Base-by-base conservation (phyloP, 2,113 vertebrate species). In the Eolophus roseicapilla region DNA sequence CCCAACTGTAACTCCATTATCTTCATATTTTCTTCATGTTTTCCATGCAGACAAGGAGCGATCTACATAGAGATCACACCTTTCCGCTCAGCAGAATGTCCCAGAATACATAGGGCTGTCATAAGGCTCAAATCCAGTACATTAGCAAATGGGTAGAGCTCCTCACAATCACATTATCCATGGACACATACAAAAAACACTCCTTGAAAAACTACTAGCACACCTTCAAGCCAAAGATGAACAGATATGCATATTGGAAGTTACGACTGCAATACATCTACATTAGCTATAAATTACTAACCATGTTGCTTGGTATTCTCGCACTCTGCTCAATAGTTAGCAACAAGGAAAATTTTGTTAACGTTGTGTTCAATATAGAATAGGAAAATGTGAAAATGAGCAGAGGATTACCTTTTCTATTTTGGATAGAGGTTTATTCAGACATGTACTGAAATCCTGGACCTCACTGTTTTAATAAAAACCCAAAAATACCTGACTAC, bases 1-100 rank as follows among this genome's bases (percentile, higher is more conserved):
- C 50, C 47, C 21, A 81, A 17, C 16, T 17, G 35, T 7, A 78
- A 37, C 18, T 53, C 28, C 16, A 52, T 71, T 49, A 49, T 28
- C 31, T 52, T 68, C 10, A 1, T 28, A 11, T 52, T 90, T 60
- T 50, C 35, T 77, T 60, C 29, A 21, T 17, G 5, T 79, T 50
- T 86, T 35, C 47, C 13, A 11, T 11, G 6, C 37, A 52, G 47
- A 37, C 2, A 29, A 64, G 2, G 10, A 35, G 13, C 0, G 0
- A 53, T 25, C 23, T 25, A 27, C 1, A 0, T 29, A 10, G 31
- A 41, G 3, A 63, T 24, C 43, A 41, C 27, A 20, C 5, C 59
- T 5, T 21, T 57, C 12, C 19, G 7, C 35, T 46, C 20, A 43
- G 10, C 13, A 44, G 16, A 82, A 63, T 3, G 1, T 27, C 7